Conservation (phyloP, 2,113 vertebrate species). For the Vidua chalybeata region DNA sequence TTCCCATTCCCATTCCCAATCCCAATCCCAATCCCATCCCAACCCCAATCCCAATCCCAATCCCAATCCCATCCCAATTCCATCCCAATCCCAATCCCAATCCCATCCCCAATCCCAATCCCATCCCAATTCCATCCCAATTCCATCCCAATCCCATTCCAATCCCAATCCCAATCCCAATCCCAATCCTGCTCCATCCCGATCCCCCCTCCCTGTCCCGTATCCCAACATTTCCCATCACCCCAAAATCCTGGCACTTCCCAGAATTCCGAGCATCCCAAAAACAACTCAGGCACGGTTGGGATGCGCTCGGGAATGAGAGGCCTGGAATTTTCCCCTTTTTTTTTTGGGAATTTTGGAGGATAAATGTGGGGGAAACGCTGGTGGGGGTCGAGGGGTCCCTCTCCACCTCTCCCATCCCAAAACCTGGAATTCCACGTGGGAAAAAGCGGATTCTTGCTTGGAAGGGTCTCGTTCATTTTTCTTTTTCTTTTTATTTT, state of each 20-base stretch:
- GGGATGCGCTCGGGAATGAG: neutral
- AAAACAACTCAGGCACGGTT: too few species aligned
- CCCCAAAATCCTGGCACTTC: fast-evolving
- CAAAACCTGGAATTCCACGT: neutral
- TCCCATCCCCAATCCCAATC: too few species aligned
- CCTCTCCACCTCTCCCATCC: neutral
- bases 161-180: too few species aligned
- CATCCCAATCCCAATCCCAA: too few species aligned
- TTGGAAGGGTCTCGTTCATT: neutral
- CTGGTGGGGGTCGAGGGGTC: too few species aligned
- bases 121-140: too few species aligned
- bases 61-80: too few species aligned
- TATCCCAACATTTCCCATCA: neutral
- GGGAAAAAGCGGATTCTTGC: neutral
- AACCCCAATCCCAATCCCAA: too few species aligned
- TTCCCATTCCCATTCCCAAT: too few species aligned
- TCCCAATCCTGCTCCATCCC: neutral
- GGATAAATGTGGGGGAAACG: neutral
- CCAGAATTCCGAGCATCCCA: neutral
- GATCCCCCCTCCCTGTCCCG: neutral
- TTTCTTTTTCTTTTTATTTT: neutral
- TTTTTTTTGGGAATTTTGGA: neutral
- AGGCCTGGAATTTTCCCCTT: neutral
- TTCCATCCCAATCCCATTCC: too few species aligned
- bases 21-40: neutral